Base-by-base conservation (phyloP, 2,113 vertebrate genomes). In the Corythaixoides concolor region DNA sequence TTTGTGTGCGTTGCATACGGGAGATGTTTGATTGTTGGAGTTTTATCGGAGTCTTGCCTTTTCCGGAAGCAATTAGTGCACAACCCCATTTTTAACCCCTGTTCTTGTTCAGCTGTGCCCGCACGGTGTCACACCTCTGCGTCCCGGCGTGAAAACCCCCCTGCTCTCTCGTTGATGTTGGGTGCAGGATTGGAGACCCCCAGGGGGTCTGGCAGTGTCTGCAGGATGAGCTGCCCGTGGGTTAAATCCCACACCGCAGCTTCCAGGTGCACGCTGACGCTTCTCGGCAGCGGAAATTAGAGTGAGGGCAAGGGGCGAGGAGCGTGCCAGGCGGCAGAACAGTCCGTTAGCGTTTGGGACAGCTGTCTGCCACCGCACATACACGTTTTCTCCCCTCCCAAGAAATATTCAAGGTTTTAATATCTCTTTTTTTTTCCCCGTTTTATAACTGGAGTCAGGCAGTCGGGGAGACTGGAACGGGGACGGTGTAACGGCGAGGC, bases 1-100 rank as follows among this genome's bases (percentile, higher is more conserved):
- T 33, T 49, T 8, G 78, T 23, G 3, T 41, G 1, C 1, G 0
- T 35, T 16, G 18, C 14, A 2, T 8, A 6, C 1, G 0, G 2
- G 30, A 32, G 21, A 1, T 24, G 0, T 3, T 39, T 64, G 35
- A 4, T 12, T 26, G 12, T 4, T 68, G 58, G n/a, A 6, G 47
- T 49, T 66, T 17, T 35, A 5, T 6, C 43, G 68, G 28, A 35
- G 16, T 7, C 15, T n/a, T 33, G n/a, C 20, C 15, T 60, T 41
- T 53, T 8, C 21, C 35, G 17, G 64, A 21, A 84, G 68, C 5
- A 0, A 3, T 63, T 55, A 14, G 23, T 8, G 35, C 43, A 32
- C 35, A 5, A 8, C 47, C 30, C 33, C 0, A 0, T 27, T 50
- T 50, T 52, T 47, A 58, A 30, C 12, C 5, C 28, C 2, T 0